phyloP scores from a whole-genome alignment of 2,797 vertebrate species.

The Intellagama lesueurii region DNA sequence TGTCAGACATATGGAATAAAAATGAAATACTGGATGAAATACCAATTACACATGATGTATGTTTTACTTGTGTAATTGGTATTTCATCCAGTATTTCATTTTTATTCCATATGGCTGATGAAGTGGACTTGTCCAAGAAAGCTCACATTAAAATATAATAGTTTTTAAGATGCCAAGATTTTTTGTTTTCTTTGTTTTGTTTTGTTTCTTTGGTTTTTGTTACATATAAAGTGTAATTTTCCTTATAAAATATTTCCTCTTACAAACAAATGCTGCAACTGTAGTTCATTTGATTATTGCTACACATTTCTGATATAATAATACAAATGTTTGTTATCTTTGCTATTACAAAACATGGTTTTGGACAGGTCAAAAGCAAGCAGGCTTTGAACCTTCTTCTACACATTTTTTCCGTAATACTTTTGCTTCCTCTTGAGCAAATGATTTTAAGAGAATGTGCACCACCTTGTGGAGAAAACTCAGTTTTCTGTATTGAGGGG shows the following conservation, averaged over 20 bases:
- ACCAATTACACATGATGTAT: too few relatives aligned
- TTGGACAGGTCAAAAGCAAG: neutral
- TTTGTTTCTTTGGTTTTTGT: too few relatives aligned
- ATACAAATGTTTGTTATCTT: neutral
- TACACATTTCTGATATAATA: neutral
- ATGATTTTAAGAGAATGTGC: conserved; percentile 68
- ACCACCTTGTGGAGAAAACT: conserved; percentile 73
- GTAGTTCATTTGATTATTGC: neutral
- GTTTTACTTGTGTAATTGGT: too few relatives aligned
- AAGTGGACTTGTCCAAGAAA: too few relatives aligned
- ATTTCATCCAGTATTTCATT: too few relatives aligned
- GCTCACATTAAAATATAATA: too few relatives aligned
- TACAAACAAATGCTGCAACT: neutral
- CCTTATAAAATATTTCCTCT: neutral
- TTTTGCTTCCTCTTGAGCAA: neutral
- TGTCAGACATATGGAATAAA: too few relatives aligned
- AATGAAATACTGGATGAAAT: too few relatives aligned
- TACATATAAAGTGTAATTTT: neutral
- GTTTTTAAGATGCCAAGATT: too few relatives aligned
- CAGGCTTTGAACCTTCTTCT: neutral
- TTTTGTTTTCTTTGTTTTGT: too few relatives aligned
- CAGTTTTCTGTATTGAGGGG: conserved; percentile 3
- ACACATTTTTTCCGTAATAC: neutral
- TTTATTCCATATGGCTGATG: too few relatives aligned
- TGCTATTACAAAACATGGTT: neutral